Conservation (phyloP, 2,113 vertebrate genomes). For the Spilogale gracilis region DNA sequence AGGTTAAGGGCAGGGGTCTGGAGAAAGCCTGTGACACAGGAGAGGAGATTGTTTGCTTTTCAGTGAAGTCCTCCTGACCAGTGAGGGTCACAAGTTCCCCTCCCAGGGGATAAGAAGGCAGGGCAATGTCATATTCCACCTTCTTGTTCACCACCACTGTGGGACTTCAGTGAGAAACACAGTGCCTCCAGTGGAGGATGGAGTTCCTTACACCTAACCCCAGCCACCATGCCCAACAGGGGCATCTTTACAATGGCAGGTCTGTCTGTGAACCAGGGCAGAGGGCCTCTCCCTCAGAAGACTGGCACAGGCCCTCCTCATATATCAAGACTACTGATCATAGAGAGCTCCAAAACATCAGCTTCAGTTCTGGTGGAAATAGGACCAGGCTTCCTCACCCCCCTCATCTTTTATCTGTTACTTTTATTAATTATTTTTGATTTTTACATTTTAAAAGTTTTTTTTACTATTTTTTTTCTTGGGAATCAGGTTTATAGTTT, state of each 20-base stretch:
- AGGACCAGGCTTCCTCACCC: not conserved
- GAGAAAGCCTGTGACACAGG: not conserved
- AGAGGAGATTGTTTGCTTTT: not conserved
- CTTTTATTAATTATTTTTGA: not conserved
- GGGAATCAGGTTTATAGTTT: not conserved
- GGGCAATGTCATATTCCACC: not conserved
- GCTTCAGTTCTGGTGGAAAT: not conserved
- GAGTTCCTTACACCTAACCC: not conserved
- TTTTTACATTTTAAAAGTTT: not conserved
- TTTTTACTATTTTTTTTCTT: not conserved
- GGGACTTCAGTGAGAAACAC: not conserved
- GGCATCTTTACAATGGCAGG: not conserved
- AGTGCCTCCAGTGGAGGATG: not conserved
- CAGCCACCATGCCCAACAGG: not conserved
- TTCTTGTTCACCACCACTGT: not conserved
- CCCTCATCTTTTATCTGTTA: not conserved
- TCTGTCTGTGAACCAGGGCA: not conserved
- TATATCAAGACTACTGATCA: not conserved
- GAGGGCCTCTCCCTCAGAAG: not conserved
- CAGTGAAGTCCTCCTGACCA: not conserved
- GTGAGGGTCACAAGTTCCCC: not conserved
- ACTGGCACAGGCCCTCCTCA: not conserved
- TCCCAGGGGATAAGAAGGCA: not conserved
- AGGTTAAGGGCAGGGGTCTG: not conserved
- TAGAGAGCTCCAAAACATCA: not conserved